Evolutionary conservation across 2,113 vertebrate genomes (phyloP), one percentile per base, ranked within the genome.

Genomic region (Calidris pugnax): DNA sequence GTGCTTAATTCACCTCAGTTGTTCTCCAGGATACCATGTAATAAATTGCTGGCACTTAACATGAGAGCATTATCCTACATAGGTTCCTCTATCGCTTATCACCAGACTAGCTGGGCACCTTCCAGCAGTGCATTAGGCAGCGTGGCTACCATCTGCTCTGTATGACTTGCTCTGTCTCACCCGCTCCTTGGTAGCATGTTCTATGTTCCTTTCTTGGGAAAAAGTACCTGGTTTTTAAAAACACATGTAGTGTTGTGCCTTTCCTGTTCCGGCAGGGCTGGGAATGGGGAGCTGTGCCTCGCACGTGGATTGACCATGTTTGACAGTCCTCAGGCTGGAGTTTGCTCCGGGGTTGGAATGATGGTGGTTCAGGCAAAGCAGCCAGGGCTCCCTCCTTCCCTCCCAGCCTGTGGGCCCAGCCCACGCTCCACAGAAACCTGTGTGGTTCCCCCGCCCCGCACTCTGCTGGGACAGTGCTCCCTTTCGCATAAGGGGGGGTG

Each of bases 41-140:
- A 80, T 93, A 73, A 85, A 92, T 73, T 62, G 71, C 62, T 88
- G 82, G 72, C 82, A 48, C 48, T 93, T 92, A 41, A 79, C 71
- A 69, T 21, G 80, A 92, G 82, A 66, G 55, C 55, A 32, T 87
- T 90, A 83, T 60, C 86, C 59, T 76, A 17, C 85, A 16, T 69
- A 73, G 35, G 67, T 88, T 85, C 35, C 89, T 93, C 45, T 84
- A 3, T 80, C 2, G 20, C 62, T 94, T 66, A 53, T 83, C 87
- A 35, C 74, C 57, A 66, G 71, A 47, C 41, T 85, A 4, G 24
- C 92, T 92, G 95, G 90, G 94, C 57, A 62, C 45, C 72, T 76
- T 93, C 90, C 92, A 95, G 3, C 57, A 57, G 71, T 26, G 62
- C 6, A 7, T 85, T 92, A 85, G 82, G 71, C 79, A 62, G 45